These are phyloP conservation scores for Pristionchus pacificus DNA, from an alignment of 1,140 invertebrate species.

Conservation along the genomic window DNA sequence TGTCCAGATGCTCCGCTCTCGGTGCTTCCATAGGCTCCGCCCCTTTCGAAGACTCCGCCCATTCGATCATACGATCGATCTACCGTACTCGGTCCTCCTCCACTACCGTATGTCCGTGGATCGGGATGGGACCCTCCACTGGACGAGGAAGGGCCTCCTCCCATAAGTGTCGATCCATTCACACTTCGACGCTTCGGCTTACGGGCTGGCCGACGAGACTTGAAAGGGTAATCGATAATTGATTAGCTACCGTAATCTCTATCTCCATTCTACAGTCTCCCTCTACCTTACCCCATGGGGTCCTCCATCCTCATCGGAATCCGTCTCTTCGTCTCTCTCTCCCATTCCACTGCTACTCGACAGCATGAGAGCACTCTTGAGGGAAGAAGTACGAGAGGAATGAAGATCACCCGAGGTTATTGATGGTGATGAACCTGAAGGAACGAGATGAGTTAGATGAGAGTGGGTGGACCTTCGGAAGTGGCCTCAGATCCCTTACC, in stretches of 20 bases:
- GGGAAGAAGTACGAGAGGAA: no score
- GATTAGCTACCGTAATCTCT: neutral
- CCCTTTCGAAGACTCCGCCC: neutral
- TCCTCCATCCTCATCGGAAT: neutral
- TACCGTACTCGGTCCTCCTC: no score
- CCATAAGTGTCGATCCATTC: neutral
- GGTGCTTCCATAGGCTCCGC: neutral
- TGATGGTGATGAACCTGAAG: no score
- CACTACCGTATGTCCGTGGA: no score
- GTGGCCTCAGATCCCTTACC: no score
- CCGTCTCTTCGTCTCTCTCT: neutral
- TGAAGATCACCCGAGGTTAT: no score
- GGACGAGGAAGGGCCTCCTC: neutral
- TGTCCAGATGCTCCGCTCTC: slow-evolving; percentile 1
- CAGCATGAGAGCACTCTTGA: no score
- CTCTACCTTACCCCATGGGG: neutral
- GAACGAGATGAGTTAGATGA: no score
- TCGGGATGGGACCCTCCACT: no score
- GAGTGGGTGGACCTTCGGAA: no score
- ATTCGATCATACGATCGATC: no score
- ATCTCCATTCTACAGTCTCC: neutral
- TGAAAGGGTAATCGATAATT: neutral
- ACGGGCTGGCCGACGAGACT: neutral
- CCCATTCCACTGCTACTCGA: no score
- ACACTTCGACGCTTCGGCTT: neutral